Evolutionary conservation across 2,888 invertebrate genomes (phyloP).

Genomic region (Keiferia lycopersicella): DNA sequence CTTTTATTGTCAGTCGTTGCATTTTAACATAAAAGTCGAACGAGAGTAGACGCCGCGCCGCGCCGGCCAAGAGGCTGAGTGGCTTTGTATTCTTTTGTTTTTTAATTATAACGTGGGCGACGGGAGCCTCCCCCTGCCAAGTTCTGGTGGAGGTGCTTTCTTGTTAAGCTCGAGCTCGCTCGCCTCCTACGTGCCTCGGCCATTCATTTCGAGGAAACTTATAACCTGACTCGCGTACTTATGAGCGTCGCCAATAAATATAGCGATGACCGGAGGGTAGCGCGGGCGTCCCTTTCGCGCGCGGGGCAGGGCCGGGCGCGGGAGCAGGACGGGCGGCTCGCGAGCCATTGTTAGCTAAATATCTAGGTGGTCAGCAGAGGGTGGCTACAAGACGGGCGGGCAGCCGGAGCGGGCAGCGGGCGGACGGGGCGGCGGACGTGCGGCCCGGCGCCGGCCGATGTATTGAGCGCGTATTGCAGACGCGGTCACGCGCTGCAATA

Average conservation of each 20-base stretch:
- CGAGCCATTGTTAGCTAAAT: slow-evolving; percentile 81
- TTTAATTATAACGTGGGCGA: slow-evolving; percentile 77
- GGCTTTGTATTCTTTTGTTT: slow-evolving; percentile 80
- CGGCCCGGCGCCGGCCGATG: slow-evolving; percentile 70
- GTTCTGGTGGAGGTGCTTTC: slow-evolving; percentile 76
- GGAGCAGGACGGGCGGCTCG: slow-evolving; percentile 66
- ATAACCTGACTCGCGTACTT: slow-evolving; percentile 81
- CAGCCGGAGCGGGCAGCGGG: slow-evolving; percentile 55
- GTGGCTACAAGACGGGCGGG: slow-evolving; percentile 58
- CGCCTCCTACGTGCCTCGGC: slow-evolving; percentile 78
- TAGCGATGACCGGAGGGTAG: slow-evolving; percentile 77
- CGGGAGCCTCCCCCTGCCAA: slow-evolving; percentile 66
- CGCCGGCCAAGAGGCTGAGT: slow-evolving; percentile 71
- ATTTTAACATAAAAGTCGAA: slow-evolving; percentile 71
- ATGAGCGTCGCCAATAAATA: slow-evolving; percentile 82
- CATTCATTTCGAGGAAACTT: slow-evolving; percentile 79
- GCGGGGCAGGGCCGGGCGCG: slow-evolving; percentile 39
- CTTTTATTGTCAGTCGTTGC: slow-evolving; percentile 53
- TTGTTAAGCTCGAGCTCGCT: slow-evolving; percentile 68
- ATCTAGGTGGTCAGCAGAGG: slow-evolving; percentile 78
- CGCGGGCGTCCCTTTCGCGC: slow-evolving; percentile 63
- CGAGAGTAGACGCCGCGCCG: slow-evolving; percentile 45
- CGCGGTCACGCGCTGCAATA: slow-evolving; percentile 82
- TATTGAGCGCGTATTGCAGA: slow-evolving; percentile 82
- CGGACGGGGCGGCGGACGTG: slow-evolving; percentile 52